Conservation (phyloP, 2,888 invertebrate species). For the Pammene aurita region DNA sequence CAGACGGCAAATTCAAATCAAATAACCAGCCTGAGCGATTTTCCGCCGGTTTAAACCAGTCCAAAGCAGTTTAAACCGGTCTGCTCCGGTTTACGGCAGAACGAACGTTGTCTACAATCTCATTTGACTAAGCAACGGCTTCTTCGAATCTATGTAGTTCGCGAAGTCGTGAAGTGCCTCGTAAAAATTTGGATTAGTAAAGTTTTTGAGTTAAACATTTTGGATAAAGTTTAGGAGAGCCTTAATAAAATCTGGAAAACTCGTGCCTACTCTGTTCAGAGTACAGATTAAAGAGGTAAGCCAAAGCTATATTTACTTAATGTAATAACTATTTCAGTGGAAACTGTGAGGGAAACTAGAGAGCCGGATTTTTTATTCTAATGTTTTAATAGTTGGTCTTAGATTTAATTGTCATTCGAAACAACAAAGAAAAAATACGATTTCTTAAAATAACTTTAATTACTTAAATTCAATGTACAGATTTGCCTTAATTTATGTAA, state of each 20-base stretch:
- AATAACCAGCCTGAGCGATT: constrained; percentile 31
- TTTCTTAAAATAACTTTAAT: too few species aligned
- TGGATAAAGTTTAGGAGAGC: neutral
- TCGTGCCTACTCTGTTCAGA: neutral
- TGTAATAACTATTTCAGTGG: too few species aligned
- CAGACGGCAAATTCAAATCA: constrained; percentile 28
- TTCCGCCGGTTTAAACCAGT: constrained; percentile 24
- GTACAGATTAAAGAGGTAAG: too few species aligned
- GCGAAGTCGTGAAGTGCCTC: constrained; percentile 1
- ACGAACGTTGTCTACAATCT: constrained; percentile 29
- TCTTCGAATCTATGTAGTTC: constrained; percentile 17
- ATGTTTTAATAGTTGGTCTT: too few species aligned
- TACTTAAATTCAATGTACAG: too few species aligned
- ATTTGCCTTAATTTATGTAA: too few species aligned
- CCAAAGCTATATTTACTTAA: too few species aligned
- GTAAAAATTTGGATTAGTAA: constrained; percentile 24
- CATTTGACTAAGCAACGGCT: constrained; percentile 27
- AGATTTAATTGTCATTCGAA: too few species aligned
- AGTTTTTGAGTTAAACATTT: constrained; percentile 18
- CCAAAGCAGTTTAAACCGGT: constrained; percentile 7
- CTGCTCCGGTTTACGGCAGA: constrained; percentile 19
- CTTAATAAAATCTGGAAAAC: constrained; percentile 3
- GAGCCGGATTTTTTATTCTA: too few species aligned
- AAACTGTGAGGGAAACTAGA: too few species aligned
- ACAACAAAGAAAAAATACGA: too few species aligned